Percentiles rank a stretch among this genome's conserved stretches.
phyloP scores from a whole-genome alignment of 2,797 vertebrate genomes.

The Alosa sapidissima region DNA sequence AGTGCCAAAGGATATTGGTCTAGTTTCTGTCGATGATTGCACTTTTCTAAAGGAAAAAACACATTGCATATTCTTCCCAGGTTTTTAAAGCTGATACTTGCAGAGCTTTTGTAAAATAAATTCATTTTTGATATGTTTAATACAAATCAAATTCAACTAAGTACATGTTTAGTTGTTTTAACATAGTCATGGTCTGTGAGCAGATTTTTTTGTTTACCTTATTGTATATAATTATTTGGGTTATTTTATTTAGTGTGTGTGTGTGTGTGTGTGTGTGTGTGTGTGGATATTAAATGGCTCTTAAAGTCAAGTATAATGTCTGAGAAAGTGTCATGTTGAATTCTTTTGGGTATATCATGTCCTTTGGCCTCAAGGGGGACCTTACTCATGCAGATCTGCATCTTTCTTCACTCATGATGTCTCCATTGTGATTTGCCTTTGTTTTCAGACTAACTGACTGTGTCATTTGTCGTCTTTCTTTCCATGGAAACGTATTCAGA shows the following conservation, averaged over 20 bases:
- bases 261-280: not conserved
- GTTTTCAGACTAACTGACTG: not conserved
- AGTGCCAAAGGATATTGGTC: conserved; percentile 53
- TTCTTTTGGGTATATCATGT: not conserved
- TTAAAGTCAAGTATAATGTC: not conserved
- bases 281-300: not conserved
- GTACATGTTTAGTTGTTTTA: not conserved
- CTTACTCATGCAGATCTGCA: not conserved
- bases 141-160: not conserved
- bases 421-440: not conserved
- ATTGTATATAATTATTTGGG: not conserved
- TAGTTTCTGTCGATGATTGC: conserved; percentile 33
- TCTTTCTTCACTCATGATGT: not conserved
- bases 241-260: not conserved
- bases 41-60: conserved; percentile 43
- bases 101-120: conserved; percentile 34
- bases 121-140: conserved; percentile 38
- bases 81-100: conserved; percentile 32
- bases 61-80: conserved; percentile 30
- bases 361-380: not conserved
- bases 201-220: not conserved
- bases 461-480: not conserved
- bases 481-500: not conserved
- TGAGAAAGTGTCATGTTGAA: not conserved
- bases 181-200: not conserved